These are phyloP conservation scores for Saguinus midas DNA, from an alignment of 2,113 vertebrate species.

Conservation along the genomic window DNA sequence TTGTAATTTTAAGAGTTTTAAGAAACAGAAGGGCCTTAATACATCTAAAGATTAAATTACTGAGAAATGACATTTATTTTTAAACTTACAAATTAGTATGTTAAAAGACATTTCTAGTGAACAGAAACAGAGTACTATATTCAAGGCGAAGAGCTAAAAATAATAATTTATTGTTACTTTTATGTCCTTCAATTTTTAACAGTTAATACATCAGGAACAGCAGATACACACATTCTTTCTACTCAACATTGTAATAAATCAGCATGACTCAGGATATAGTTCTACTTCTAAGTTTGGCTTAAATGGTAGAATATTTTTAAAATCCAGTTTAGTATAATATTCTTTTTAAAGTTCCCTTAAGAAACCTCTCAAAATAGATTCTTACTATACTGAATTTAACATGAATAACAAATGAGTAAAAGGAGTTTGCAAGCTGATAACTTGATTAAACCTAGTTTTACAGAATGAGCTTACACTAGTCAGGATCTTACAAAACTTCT, in stretches of 20 bases:
- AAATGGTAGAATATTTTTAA: background rate
- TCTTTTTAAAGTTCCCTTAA: slow-evolving; percentile 54
- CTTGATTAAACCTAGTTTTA: slow-evolving; percentile 57
- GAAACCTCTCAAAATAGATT: slow-evolving; percentile 32
- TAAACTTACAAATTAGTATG: background rate
- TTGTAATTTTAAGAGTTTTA: slow-evolving; percentile 78
- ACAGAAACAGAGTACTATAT: background rate
- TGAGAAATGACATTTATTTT: slow-evolving; percentile 46
- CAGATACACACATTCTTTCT: background rate
- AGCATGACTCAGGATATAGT: background rate
- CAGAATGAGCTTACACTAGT: background rate
- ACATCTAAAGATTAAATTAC: background rate
- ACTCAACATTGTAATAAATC: slow-evolving; percentile 28
- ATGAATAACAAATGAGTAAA: slow-evolving; percentile 61
- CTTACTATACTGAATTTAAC: slow-evolving; percentile 54
- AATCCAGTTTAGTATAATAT: background rate
- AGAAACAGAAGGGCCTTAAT: slow-evolving; percentile 49
- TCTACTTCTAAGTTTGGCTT: slow-evolving; percentile 62
- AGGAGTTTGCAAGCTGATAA: slow-evolving; percentile 60
- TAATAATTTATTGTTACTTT: background rate
- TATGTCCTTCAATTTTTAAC: slow-evolving; percentile 9
- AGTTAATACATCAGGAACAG: slow-evolving; percentile 63
- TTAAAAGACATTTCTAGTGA: background rate
- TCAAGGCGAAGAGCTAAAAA: slow-evolving; percentile 23
- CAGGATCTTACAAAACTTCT: slow-evolving; percentile 27